Percentiles rank a stretch among this genome's conserved stretches.
phyloP scores from a whole-genome alignment of 1,140 invertebrate species.

The Ceratitis capitata region DNA sequence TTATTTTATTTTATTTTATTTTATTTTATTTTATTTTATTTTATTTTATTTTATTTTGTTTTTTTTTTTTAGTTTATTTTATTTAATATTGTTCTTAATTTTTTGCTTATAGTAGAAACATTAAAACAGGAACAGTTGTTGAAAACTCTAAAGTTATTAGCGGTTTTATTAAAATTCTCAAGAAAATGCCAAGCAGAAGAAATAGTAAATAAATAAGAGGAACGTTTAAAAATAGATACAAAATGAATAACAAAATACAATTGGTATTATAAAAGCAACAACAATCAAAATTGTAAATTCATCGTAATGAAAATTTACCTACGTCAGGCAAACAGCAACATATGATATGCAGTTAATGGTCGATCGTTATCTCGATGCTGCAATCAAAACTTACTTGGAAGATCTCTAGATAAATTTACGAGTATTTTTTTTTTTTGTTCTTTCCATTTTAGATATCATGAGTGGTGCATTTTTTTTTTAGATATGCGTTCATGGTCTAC shows the following conservation, averaged over 20 bases:
- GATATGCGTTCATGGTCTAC: neutral
- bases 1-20: too few species aligned
- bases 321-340: neutral
- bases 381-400: neutral
- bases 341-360: slow-evolving; percentile 31
- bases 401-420: neutral
- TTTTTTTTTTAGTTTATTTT: too few species aligned
- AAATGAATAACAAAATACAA: neutral
- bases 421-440: neutral
- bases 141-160: neutral
- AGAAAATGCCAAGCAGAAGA: neutral
- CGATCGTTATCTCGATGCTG: neutral
- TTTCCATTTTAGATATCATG: neutral
- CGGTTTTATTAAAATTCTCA: neutral
- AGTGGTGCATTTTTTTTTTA: neutral
- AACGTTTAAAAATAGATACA: neutral
- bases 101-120: too few species aligned
- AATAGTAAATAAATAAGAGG: neutral
- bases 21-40: too few species aligned
- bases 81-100: too few species aligned
- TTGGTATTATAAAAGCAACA: neutral
- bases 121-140: too few species aligned
- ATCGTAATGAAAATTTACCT: slow-evolving; percentile 20
- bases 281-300: neutral
- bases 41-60: too few species aligned